Evolutionary conservation across 1,140 invertebrate species (phyloP), one percentile per base, ranked within the genome.

Genomic region (Diachasmimorpha longicaudata): DNA sequence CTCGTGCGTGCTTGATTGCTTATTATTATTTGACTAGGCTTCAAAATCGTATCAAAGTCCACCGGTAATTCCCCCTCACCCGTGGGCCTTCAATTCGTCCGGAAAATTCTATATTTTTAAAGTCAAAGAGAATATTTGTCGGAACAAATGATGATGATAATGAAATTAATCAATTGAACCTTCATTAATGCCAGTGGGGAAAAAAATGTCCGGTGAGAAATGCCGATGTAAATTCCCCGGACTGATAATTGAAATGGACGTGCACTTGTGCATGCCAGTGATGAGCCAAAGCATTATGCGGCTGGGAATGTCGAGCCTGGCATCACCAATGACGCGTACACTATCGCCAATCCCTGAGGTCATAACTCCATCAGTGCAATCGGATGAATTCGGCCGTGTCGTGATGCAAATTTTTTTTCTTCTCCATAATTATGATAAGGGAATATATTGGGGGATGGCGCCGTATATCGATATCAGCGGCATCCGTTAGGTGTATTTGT

Each of bases 1-100:
- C 11, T 74, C 23, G 39, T 68, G 23, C 39, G 23, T 31, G n/a
- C 14, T 74, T 67, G 48, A 74, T 74, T 68, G n/a, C 72, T 21
- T 21, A 37, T 71, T 71, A 63, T 63, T 63, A 63, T 63, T 63
- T 63, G 58, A 63, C 58, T 63, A 63, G 58, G 21, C 58, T 11
- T 25, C 58, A 63, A 31, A 63, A 25, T 25, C 58, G 19, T 63
- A 63, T 63, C 58, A 63, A 25, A 63, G 58, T 63, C 23, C 58
- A 63, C 9, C 58, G 23, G 23, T 63, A 25, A 25, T 63, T 63
- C 23, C 19, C 5, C 1, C 11, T 3, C 19, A 55, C 48, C 19
- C 0, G 39, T 4, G 39, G 13, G 1, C 9, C 3, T 10, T 42
- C 39, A 42, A 42, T 6, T 42, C 39, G 9, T 10, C 39, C 39